These are phyloP conservation scores for Melanostoma scalare DNA, from an alignment of 2,888 invertebrate genomes.

Conservation along the genomic window DNA sequence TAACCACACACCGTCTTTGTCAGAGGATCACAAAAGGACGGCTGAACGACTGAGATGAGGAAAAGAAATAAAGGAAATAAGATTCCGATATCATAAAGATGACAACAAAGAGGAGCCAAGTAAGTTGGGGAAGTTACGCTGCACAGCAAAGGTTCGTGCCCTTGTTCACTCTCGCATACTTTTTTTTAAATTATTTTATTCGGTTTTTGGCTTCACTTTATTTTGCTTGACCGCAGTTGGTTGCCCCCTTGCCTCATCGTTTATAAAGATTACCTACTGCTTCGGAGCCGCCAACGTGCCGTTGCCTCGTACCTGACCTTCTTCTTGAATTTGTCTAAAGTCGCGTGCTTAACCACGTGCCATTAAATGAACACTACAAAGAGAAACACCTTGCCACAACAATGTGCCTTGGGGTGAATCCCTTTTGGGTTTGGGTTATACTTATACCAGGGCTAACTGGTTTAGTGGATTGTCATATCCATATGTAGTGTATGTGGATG, in stretches of 20 bases:
- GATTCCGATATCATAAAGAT: slow-evolving; percentile 72
- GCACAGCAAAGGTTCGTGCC: slow-evolving; percentile 62
- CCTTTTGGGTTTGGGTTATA: slow-evolving; percentile 67
- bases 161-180: slow-evolving; percentile 54
- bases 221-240: slow-evolving; percentile 55
- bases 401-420: slow-evolving; percentile 69
- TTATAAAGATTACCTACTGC: slow-evolving; percentile 62
- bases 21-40: slow-evolving; percentile 70
- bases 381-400: slow-evolving; percentile 72
- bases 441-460: slow-evolving; percentile 60
- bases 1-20: slow-evolving; percentile 69
- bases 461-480: slow-evolving; percentile 23
- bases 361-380: slow-evolving; percentile 55
- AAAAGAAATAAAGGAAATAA: slow-evolving; percentile 70
- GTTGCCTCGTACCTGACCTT: slow-evolving; percentile 66
- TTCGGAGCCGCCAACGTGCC: slow-evolving; percentile 52
- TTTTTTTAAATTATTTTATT: slow-evolving; percentile 34
- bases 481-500: neutral
- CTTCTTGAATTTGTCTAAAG: slow-evolving; percentile 72
- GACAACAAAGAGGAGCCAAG: slow-evolving; percentile 62
- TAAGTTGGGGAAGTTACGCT: slow-evolving; percentile 65
- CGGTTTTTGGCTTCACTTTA: slow-evolving; percentile 23
- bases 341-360: slow-evolving; percentile 73
- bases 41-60: slow-evolving; percentile 69
- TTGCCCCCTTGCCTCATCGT: slow-evolving; percentile 54